These are phyloP conservation scores for Paralichthys olivaceus DNA, from an alignment of 2,113 vertebrate species.

Conservation along the genomic window DNA sequence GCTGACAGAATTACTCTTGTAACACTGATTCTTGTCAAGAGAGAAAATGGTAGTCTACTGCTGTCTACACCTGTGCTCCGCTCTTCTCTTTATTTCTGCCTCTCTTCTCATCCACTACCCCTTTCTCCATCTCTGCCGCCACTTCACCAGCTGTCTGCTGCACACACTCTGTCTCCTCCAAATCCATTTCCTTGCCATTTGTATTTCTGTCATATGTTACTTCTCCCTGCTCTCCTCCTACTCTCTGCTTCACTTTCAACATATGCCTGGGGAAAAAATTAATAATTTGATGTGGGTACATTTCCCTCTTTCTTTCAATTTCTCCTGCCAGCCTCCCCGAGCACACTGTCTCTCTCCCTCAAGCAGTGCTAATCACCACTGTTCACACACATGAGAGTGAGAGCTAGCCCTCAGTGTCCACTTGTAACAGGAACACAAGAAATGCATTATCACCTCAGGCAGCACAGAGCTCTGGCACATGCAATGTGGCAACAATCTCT, in stretches of 20 bases:
- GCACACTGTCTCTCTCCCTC: conserved; percentile 7
- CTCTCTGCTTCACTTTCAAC: conserved; percentile 35
- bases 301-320: conserved; percentile 55
- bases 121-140: conserved; percentile 48
- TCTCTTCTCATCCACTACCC: conserved; percentile 26
- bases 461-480: conserved; percentile 34
- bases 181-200: conserved; percentile 57
- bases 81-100: conserved; percentile 29
- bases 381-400: conserved; percentile 62
- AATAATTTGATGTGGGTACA: conserved; percentile 46
- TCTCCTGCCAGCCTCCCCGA: conserved; percentile 38
- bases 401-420: conserved; percentile 62
- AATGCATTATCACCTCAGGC: conserved; percentile 75
- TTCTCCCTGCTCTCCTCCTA: conserved; percentile 18
- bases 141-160: conserved; percentile 64
- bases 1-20: conserved; percentile 65
- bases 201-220: conserved; percentile 59
- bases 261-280: conserved; percentile 43
- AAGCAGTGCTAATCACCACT: conserved; percentile 64
- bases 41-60: conserved; percentile 53
- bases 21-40: conserved; percentile 68
- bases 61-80: conserved; percentile 58
- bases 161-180: conserved; percentile 27
- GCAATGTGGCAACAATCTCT: conserved; percentile 41
- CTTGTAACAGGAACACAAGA: conserved; percentile 74